These are phyloP conservation scores for Ploceus nigricollis DNA, from an alignment of 2,113 vertebrate genomes.

Conservation along the genomic window DNA sequence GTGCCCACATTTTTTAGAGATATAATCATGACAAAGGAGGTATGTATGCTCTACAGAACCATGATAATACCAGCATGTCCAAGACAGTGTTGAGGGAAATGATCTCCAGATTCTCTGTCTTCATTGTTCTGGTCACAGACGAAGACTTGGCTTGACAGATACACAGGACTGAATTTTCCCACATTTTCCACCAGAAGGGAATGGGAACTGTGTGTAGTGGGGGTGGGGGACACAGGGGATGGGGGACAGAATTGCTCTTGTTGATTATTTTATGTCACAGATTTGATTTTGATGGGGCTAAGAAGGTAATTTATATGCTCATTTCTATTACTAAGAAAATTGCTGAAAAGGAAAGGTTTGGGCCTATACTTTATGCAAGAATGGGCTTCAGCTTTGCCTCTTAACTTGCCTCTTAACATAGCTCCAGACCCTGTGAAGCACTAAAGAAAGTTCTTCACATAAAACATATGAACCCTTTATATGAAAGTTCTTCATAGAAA, in stretches of 20 bases:
- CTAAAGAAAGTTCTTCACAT: background rate
- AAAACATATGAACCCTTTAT: background rate
- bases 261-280: background rate
- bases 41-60: conserved; percentile 18
- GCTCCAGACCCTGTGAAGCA: background rate
- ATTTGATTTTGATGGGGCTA: background rate
- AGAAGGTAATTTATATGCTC: background rate
- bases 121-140: background rate
- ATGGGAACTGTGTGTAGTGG: background rate
- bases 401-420: background rate
- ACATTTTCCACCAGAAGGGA: background rate
- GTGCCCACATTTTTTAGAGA: conserved; percentile 34
- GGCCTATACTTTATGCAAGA: background rate
- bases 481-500: background rate
- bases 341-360: background rate
- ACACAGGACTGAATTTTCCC: background rate
- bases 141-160: conserved; percentile 15
- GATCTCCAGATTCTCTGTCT: conserved; percentile 16
- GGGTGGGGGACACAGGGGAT: background rate
- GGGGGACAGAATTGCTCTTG: background rate
- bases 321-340: background rate
- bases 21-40: conserved; percentile 21
- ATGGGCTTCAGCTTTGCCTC: background rate
- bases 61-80: background rate
- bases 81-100: conserved; percentile 6